Evolutionary conservation across 2,113 vertebrate genomes (phyloP).

Genomic region (Myotis brandtii): DNA sequence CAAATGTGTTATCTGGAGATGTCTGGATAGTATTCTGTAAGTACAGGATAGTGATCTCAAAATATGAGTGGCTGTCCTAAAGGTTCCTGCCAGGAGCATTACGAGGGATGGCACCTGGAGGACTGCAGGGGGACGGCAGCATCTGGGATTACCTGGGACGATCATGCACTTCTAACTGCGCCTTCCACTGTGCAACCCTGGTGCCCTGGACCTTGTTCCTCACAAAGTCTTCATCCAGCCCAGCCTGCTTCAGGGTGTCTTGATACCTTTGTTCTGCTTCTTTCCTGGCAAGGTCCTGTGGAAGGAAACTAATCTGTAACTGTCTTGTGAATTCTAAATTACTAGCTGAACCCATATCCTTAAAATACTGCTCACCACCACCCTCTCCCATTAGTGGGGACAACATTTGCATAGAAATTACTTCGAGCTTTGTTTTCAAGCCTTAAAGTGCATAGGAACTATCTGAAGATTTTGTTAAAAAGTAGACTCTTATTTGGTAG

Average conservation of each 20-base stretch:
- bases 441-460: not conserved
- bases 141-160: constrained; percentile 77
- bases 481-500: not conserved
- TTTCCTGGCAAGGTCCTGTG: constrained; percentile 86
- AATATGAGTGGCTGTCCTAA: not conserved
- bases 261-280: constrained; percentile 90
- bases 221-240: constrained; percentile 93
- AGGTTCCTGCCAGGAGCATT: not conserved
- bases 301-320: not conserved
- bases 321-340: not conserved
- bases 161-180: constrained; percentile 47
- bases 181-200: constrained; percentile 52
- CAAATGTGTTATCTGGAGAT: not conserved
- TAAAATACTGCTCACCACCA: not conserved
- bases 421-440: not conserved
- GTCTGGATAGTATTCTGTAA: not conserved
- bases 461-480: constrained; percentile 16
- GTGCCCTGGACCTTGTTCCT: constrained; percentile 85
- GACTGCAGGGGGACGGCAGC: not conserved
- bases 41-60: not conserved
- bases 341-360: not conserved
- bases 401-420: not conserved
- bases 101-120: not conserved
- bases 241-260: constrained; percentile 88
- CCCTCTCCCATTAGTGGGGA: not conserved